Evolutionary conservation across 2,113 vertebrate genomes (phyloP).

Genomic region (Carlito syrichta): DNA sequence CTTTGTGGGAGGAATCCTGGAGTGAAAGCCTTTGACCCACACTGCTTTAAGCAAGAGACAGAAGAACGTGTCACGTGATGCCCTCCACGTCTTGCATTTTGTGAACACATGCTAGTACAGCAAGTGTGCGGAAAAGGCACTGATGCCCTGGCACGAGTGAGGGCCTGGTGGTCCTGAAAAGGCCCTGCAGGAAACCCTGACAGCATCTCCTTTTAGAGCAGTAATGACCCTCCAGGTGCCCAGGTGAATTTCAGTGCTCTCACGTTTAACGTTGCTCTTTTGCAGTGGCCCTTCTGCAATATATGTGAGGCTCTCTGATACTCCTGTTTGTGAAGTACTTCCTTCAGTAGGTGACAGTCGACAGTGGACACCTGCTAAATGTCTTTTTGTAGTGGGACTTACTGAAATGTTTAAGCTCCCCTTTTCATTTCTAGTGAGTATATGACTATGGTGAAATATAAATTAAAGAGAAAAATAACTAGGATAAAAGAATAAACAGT

Average conservation of each 20-base stretch:
- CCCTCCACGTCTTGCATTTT: background rate
- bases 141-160: background rate
- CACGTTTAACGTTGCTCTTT: background rate
- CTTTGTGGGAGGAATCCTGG: background rate
- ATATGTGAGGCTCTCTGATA: accelerated
- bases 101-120: no score
- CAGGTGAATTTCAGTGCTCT: background rate
- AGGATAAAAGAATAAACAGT: background rate
- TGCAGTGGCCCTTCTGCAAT: no score
- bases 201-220: background rate
- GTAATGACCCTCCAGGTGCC: background rate
- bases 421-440: background rate
- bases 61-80: accelerated
- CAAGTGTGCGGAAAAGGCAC: no score
- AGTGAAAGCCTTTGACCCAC: no score
- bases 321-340: background rate
- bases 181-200: no score
- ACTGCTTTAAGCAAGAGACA: no score
- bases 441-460: background rate
- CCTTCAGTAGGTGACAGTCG: background rate
- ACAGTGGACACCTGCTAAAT: background rate
- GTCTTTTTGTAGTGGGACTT: background rate
- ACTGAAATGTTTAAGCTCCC: background rate
- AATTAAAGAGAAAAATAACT: background rate
- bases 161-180: background rate